Evolutionary conservation across 2,797 vertebrate species (phyloP).

Genomic region (Champsocephalus esox): DNA sequence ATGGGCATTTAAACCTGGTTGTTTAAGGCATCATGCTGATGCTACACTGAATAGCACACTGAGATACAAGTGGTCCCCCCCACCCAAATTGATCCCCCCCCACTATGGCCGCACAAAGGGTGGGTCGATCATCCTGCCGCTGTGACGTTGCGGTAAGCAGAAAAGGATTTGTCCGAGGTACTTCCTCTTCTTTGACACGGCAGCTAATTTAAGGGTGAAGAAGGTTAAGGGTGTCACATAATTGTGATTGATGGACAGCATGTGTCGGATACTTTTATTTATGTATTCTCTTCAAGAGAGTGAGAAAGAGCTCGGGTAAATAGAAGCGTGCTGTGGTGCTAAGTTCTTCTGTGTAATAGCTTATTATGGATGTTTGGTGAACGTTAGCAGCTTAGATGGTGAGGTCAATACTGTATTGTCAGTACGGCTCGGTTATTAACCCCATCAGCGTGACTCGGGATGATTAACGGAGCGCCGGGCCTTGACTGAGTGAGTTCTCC

Average conservation of each 20-base stretch:
- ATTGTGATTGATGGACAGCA: slow-evolving; percentile 62
- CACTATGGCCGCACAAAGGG: slow-evolving; percentile 15
- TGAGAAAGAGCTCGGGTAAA: slow-evolving; percentile 61
- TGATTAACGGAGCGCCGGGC: slow-evolving; percentile 54
- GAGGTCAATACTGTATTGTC: slow-evolving; percentile 62
- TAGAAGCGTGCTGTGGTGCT: slow-evolving; percentile 52
- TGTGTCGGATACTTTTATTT: slow-evolving; percentile 46
- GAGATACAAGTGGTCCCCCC: slow-evolving; percentile 30
- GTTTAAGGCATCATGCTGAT: slow-evolving; percentile 38
- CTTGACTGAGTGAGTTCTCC: slow-evolving; percentile 59
- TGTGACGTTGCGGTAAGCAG: slow-evolving; percentile 46
- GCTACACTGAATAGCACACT: slow-evolving; percentile 29
- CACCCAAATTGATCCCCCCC: slow-evolving; percentile 19
- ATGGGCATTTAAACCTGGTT: slow-evolving; percentile 26
- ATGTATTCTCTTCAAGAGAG: slow-evolving; percentile 25
- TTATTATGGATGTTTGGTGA: slow-evolving; percentile 62
- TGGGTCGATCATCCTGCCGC: slow-evolving; percentile 35
- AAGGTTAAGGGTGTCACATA: slow-evolving; percentile 53
- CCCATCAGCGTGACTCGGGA: slow-evolving; percentile 62
- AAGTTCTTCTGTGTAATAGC: slow-evolving; percentile 61
- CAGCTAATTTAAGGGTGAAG: slow-evolving; percentile 60
- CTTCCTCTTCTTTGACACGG: slow-evolving; percentile 33
- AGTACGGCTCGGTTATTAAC: slow-evolving; percentile 46
- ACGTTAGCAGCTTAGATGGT: slow-evolving; percentile 33
- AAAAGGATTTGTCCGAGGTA: slow-evolving; percentile 48